A percentile compares a stretch with the other conserved stretches of the same genome.
These are phyloP conservation scores for Himalopsyche japonica DNA, from an alignment of 2,888 invertebrate species.

Conservation along the genomic window DNA sequence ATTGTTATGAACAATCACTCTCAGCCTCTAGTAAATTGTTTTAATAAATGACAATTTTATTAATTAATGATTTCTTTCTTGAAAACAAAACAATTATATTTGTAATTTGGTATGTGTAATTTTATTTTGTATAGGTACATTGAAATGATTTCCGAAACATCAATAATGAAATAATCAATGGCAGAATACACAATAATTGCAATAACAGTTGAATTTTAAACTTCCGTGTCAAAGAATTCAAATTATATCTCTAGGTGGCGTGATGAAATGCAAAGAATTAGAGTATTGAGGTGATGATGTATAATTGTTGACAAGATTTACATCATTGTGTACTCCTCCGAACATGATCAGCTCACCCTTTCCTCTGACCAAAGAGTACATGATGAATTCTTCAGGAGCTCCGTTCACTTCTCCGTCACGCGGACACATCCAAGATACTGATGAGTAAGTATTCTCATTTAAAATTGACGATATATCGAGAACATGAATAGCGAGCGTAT, in stretches of 20 bases:
- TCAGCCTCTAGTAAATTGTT: no score
- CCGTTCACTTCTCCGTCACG: constrained; percentile 68
- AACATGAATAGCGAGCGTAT: constrained; percentile 81
- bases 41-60: no score
- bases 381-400: constrained; percentile 85
- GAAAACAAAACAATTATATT: background rate
- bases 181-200: background rate
- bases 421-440: constrained; percentile 70
- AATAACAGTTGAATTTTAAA: background rate
- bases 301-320: constrained; percentile 60
- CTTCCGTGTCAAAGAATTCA: constrained; percentile 47
- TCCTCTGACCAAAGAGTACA: constrained; percentile 87
- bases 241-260: constrained; percentile 71
- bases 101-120: background rate
- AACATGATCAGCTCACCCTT: constrained; percentile 93
- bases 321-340: constrained; percentile 90
- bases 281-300: constrained; percentile 70
- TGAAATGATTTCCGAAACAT: background rate
- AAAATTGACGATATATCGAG: constrained; percentile 79
- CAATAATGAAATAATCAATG: background rate
- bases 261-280: constrained; percentile 76
- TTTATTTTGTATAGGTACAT: background rate
- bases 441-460: constrained; percentile 64
- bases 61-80: no score
- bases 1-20: no score